These are phyloP conservation scores for Imbricaverruca yamaguchii DNA, from an alignment of 2,888 invertebrate genomes.

Conservation along the genomic window DNA sequence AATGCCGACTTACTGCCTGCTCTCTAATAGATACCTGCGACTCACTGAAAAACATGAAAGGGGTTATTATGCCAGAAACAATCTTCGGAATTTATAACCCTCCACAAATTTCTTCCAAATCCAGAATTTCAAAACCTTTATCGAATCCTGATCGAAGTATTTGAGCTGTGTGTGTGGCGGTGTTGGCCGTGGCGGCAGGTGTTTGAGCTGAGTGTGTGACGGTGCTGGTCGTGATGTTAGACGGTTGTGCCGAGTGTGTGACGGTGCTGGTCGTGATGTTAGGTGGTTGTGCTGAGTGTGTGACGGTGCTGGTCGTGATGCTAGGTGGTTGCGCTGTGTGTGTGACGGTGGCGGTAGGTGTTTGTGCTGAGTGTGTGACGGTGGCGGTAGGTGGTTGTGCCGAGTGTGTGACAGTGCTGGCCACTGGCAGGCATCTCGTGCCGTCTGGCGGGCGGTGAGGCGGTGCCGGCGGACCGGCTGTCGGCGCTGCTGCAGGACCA, in stretches of 20 bases:
- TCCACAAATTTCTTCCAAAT: too few species aligned
- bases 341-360: neutral
- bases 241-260: neutral
- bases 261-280: neutral
- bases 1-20: too few species aligned
- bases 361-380: neutral
- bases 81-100: too few species aligned
- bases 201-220: neutral
- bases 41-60: too few species aligned
- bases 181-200: neutral
- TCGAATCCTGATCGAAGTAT: too few species aligned
- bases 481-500: neutral
- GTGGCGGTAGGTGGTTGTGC: neutral
- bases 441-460: neutral
- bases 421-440: neutral
- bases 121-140: too few species aligned
- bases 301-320: neutral
- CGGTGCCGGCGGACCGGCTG: neutral
- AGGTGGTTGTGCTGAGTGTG: too few species aligned
- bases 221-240: neutral
- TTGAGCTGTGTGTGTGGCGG: neutral
- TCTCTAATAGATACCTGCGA: too few species aligned
- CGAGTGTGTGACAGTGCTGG: neutral
- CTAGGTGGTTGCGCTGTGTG: too few species aligned
- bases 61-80: too few species aligned